Evolutionary conservation across 2,888 invertebrate species (phyloP).

Genomic region (Chaitophorus viminalis): DNA sequence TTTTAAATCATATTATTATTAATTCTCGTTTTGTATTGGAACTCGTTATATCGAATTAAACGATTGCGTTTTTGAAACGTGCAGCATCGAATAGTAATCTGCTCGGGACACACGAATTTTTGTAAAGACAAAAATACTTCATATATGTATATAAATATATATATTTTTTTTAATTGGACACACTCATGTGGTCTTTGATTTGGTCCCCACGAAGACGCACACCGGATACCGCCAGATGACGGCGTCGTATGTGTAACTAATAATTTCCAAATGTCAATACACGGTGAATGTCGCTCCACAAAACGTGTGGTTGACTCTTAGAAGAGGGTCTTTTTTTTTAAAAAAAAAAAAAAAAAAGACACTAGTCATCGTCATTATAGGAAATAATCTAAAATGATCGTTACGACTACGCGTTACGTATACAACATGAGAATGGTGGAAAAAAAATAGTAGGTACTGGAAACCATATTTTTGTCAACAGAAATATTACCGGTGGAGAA

Average conservation of each 20-base stretch:
- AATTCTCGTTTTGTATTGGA: background rate
- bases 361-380: conserved; percentile 58
- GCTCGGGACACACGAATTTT: conserved; percentile 19
- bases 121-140: conserved; percentile 48
- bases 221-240: conserved; percentile 61
- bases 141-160: background rate
- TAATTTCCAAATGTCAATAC: conserved; percentile 62
- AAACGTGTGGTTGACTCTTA: conserved; percentile 56
- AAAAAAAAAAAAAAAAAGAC: too few species aligned
- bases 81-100: background rate
- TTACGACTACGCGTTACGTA: background rate
- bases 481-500: conserved; percentile 36
- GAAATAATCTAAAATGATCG: conserved; percentile 58
- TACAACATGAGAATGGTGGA: background rate
- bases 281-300: conserved; percentile 36
- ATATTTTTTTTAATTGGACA: conserved; percentile 58
- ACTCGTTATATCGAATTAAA: background rate
- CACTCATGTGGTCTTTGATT: conserved; percentile 62
- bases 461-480: conserved; percentile 58
- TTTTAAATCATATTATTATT: background rate
- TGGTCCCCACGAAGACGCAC: conserved; percentile 60
- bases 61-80: background rate
- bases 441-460: background rate
- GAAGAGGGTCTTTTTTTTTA: conserved; percentile 56
- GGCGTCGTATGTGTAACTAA: conserved; percentile 53